phyloP scores from a whole-genome alignment of 2,888 invertebrate genomes.

The Stenchaetothrips biformis region DNA sequence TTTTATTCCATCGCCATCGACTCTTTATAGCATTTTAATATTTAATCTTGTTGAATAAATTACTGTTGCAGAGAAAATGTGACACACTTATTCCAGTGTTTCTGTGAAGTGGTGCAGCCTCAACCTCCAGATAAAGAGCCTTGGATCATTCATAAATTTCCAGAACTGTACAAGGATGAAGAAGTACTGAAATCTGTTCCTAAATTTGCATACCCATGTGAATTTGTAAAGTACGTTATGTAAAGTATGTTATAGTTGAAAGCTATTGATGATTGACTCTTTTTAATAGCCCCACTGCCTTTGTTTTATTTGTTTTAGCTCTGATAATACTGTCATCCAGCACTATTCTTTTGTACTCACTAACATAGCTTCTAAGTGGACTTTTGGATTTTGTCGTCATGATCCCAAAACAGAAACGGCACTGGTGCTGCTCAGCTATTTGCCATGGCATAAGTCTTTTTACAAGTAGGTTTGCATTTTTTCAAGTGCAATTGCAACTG shows the following conservation, averaged over 20 bases:
- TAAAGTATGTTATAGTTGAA: background rate
- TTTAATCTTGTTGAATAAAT: conserved; percentile 25
- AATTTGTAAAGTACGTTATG: conserved; percentile 65
- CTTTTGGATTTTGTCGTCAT: conserved; percentile 95
- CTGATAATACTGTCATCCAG: conserved; percentile 62
- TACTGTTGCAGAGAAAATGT: conserved; percentile 65
- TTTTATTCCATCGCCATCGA: too few species aligned
- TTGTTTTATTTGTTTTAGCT: too few species aligned
- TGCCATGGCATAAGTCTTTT: conserved; percentile 97
- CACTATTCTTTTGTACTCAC: conserved; percentile 97
- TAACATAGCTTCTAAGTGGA: conserved; percentile 90
- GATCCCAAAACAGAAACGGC: conserved; percentile 85
- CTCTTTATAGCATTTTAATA: too few species aligned
- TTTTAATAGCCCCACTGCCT: background rate
- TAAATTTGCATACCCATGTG: conserved; percentile 86
- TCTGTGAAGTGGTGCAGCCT: conserved; percentile 72
- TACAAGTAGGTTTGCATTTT: conserved; percentile 62
- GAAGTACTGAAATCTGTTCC: conserved; percentile 82
- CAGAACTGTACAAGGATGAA: conserved; percentile 74
- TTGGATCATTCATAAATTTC: conserved; percentile 78
- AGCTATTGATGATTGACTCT: background rate
- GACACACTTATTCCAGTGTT: conserved; percentile 72
- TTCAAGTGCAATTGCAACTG: background rate
- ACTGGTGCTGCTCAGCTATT: conserved; percentile 75
- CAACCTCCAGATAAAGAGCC: conserved; percentile 56